Evolutionary conservation across 2,113 vertebrate genomes (phyloP), one percentile per base, ranked within the genome.

Genomic region (Serinus canaria): DNA sequence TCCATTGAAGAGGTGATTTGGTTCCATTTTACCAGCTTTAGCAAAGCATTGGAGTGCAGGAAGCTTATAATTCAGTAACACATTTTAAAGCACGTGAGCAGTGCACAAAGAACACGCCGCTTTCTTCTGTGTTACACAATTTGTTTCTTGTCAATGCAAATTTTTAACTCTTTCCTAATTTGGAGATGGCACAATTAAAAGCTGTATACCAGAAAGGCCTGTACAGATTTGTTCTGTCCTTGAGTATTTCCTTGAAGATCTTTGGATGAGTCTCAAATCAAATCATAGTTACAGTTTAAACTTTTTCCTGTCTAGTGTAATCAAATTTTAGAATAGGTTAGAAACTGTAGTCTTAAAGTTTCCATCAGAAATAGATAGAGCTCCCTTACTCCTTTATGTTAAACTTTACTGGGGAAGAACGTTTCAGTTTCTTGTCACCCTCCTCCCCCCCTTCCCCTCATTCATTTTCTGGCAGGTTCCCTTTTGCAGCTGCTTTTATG

Each of bases 11-110:
- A 99, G 98, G 87, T 98, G 99, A 99, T 99, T 99, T 99, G 99
- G 99, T 99, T 99, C 99, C 99, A 99, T 99, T 99, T 99, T 99
- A 99, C 99, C 99, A 99, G 99, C 99, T 99, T 99, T 98, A 99
- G 99, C 99, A 99, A 99, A 99, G 99, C 99, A 99, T 99, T 99
- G 97, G 72, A 89, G 85, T 94, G 90, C 62, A 91, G 78, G 88
- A 84, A 72, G 27, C 18, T 70, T 92, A 7, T 20, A 52, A 44
- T 52, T 92, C 35, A 56, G 21, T 64, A 67, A 39, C 30, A 35
- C 4, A 5, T 41, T 78, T 83, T 53, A 41, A 53, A 76, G 56
- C 56, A 66, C 28, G 3, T 12, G 30, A 79, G 74, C 14, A 28
- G 55, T 89, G 83, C 52, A 53, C 81, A 62, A 27, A 33, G 78